Percentiles rank a stretch among this genome's conserved stretches.
Evolutionary conservation across 2,797 vertebrate genomes (phyloP).

Genomic region (Neosalanx taihuensis): DNA sequence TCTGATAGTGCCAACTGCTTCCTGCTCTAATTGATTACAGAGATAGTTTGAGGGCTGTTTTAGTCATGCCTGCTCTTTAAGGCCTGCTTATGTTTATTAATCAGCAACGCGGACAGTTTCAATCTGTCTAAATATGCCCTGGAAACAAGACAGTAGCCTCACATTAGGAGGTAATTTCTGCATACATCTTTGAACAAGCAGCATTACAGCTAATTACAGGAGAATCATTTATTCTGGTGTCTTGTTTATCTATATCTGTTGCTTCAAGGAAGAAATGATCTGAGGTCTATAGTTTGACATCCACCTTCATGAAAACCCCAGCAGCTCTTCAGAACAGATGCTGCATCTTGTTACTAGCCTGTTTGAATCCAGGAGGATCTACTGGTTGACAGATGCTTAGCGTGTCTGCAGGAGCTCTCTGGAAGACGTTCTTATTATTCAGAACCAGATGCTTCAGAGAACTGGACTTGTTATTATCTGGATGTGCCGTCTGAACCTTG

Average conservation of each 20-base stretch:
- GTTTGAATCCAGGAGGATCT: slow-evolving; percentile 24
- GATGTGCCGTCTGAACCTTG: slow-evolving; percentile 61
- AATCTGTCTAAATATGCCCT: neutral
- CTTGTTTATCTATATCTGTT: slow-evolving; percentile 11
- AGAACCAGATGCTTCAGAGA: slow-evolving; percentile 62
- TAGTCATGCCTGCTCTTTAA: slow-evolving; percentile 37
- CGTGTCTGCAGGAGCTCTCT: slow-evolving; percentile 28
- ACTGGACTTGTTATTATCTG: slow-evolving; percentile 55
- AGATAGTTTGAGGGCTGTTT: slow-evolving; percentile 44
- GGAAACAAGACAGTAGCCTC: slow-evolving; percentile 26
- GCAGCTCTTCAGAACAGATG: slow-evolving; percentile 23
- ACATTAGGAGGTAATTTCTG: slow-evolving; percentile 36
- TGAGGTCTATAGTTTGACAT: neutral
- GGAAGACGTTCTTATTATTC: slow-evolving; percentile 37
- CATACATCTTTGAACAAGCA: slow-evolving; percentile 39
- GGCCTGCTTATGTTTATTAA: slow-evolving; percentile 9
- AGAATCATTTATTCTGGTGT: slow-evolving; percentile 50
- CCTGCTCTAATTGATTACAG: slow-evolving; percentile 62
- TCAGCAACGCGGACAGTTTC: neutral
- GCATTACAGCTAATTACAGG: slow-evolving; percentile 42
- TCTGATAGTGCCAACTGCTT: slow-evolving; percentile 62
- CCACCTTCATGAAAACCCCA: slow-evolving; percentile 23
- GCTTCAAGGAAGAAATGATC: neutral
- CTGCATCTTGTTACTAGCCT: neutral
- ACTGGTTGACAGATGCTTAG: slow-evolving; percentile 39